Percentiles rank a stretch among this genome's conserved stretches.
These are phyloP conservation scores for Puffinus mauretanicus DNA, from an alignment of 2,113 vertebrate genomes.

Conservation along the genomic window DNA sequence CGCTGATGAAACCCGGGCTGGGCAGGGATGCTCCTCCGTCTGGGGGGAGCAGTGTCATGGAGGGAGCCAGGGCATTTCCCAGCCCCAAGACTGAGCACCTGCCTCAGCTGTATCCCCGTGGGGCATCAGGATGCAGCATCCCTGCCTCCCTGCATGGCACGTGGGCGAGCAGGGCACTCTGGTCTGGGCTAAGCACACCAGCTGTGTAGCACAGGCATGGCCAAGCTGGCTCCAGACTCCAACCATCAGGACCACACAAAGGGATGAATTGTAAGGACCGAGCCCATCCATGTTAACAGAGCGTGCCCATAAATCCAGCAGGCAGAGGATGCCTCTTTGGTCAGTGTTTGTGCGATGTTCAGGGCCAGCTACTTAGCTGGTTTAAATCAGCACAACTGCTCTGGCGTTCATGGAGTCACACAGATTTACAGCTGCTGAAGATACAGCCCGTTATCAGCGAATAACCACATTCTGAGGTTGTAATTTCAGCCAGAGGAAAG, in stretches of 20 bases:
- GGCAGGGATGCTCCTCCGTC: neutral
- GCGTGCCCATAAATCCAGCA: neutral
- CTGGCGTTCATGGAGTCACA: neutral
- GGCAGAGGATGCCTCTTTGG: neutral
- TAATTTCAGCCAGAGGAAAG: neutral
- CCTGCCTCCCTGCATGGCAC: neutral
- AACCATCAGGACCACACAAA: neutral
- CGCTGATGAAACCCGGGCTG: rapidly evolving
- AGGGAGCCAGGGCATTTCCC: neutral
- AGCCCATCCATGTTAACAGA: neutral
- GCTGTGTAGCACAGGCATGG: neutral
- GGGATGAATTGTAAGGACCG: neutral
- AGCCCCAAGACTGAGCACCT: neutral
- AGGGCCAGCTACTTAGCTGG: neutral
- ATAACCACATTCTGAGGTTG: neutral
- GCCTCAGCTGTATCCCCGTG: neutral
- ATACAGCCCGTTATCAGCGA: neutral
- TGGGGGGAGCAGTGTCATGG: neutral
- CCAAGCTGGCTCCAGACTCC: neutral
- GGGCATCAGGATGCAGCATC: neutral
- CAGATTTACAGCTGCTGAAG: neutral
- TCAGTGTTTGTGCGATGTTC: neutral
- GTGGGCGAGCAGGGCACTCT: neutral
- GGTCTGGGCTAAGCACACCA: neutral
- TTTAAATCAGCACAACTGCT: neutral